Conservation (phyloP, 37 sponge, comb jelly and placozoan genomes). For the Haliclona indistincta region DNA sequence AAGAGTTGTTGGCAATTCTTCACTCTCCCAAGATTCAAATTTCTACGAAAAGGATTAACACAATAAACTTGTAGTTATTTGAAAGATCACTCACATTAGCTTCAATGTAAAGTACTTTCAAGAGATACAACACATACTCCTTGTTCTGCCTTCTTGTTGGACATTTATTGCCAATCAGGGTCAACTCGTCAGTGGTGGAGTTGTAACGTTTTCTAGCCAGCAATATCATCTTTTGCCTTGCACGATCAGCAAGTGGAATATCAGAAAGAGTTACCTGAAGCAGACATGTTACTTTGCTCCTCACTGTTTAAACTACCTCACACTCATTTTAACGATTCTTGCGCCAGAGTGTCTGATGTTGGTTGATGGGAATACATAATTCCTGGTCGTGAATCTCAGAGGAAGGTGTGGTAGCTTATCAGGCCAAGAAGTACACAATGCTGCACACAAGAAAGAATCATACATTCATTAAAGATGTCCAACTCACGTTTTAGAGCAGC, state of each 20-base stretch:
- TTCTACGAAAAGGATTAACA: background rate
- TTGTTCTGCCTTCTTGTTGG: constrained; percentile 83
- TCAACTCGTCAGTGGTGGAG: constrained; percentile 33
- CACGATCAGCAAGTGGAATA: constrained; percentile 45
- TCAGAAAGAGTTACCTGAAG: constrained; percentile 51
- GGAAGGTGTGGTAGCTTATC: constrained; percentile 45
- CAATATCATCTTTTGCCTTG: constrained; percentile 67
- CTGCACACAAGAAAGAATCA: constrained; percentile 19
- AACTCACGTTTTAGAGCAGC: constrained; percentile 80
- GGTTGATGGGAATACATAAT: constrained; percentile 67
- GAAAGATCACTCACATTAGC: constrained; percentile 79
- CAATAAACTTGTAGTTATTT: background rate
- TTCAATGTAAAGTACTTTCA: constrained; percentile 86
- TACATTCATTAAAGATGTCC: background rate
- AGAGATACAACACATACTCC: constrained; percentile 73
- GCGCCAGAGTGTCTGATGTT: constrained; percentile 68
- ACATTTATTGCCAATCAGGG: constrained; percentile 67
- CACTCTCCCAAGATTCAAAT: background rate
- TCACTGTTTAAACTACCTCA: constrained; percentile 19
- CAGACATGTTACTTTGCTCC: background rate
- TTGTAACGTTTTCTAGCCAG: constrained; percentile 62
- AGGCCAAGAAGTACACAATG: constrained; percentile 83
- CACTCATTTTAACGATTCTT: constrained; percentile 69
- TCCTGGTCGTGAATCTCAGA: constrained; percentile 53
- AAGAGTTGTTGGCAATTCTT: background rate